Percentiles rank a stretch among this genome's conserved stretches.
These are phyloP conservation scores for Eurypyga helias DNA, from an alignment of 2,113 vertebrate species.

Conservation along the genomic window DNA sequence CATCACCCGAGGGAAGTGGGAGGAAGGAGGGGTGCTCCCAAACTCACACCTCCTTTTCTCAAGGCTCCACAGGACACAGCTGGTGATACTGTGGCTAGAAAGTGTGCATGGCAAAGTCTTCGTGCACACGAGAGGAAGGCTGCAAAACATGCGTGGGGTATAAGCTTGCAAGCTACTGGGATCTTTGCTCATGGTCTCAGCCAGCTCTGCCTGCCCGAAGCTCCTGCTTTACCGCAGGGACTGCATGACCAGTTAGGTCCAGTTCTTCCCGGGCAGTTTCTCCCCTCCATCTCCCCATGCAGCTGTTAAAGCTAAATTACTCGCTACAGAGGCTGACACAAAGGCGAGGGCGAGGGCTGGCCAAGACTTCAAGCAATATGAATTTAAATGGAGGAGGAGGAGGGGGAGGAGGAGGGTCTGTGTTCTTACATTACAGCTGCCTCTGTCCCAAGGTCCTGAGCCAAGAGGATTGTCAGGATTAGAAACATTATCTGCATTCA, in stretches of 20 bases:
- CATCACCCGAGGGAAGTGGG: background rate
- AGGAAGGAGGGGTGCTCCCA: background rate
- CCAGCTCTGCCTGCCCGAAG: background rate
- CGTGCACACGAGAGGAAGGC: background rate
- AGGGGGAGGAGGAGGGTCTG: background rate
- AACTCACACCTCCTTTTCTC: background rate
- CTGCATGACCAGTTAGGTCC: background rate
- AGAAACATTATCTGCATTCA: conserved; percentile 49
- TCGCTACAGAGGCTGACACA: background rate
- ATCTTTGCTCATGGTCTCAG: background rate
- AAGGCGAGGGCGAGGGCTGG: background rate
- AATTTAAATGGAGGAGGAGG: background rate
- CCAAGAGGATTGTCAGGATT: conserved; percentile 40
- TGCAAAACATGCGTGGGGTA: background rate
- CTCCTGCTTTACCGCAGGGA: background rate
- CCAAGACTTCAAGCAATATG: background rate
- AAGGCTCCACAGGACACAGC: background rate
- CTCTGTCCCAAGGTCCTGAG: conserved; percentile 8
- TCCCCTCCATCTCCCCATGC: background rate
- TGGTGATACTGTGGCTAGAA: background rate
- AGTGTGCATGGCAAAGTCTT: background rate
- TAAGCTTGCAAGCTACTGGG: background rate
- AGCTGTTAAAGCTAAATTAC: conserved; percentile 39
- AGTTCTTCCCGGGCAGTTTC: background rate
- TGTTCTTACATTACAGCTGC: conserved; percentile 32